Evolutionary conservation across 2,113 vertebrate genomes (phyloP).

Genomic region (Lasiurus borealis): DNA sequence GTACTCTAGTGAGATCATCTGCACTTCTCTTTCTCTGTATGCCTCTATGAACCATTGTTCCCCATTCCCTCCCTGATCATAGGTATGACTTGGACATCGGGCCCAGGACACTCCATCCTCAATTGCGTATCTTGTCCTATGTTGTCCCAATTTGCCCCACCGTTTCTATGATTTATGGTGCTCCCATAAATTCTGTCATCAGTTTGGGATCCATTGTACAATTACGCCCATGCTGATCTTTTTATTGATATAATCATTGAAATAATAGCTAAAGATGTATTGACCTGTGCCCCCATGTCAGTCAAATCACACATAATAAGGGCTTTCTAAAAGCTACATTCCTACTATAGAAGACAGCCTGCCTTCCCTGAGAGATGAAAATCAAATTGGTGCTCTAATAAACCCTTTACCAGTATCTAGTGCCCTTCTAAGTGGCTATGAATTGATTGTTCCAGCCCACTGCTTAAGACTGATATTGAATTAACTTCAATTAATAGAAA

Average conservation of each 20-base stretch:
- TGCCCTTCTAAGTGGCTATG: constrained; percentile 59
- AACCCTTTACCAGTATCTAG: constrained; percentile 33
- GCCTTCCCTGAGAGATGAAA: background rate
- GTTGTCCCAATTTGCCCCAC: background rate
- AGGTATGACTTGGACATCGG: background rate
- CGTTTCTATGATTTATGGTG: background rate
- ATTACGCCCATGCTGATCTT: background rate
- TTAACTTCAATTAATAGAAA: constrained; percentile 76
- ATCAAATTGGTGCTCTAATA: constrained; percentile 68
- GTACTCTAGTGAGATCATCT: background rate
- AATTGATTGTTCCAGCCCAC: constrained; percentile 65
- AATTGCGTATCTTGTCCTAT: background rate
- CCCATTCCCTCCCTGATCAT: background rate
- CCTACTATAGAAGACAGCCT: background rate
- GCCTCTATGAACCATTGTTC: background rate
- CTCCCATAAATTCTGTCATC: background rate
- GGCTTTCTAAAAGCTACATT: background rate
- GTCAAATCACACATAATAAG: background rate
- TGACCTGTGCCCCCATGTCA: background rate
- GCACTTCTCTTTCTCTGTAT: background rate
- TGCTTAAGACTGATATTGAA: constrained; percentile 61
- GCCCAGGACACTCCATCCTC: background rate
- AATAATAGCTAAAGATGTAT: background rate
- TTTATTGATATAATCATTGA: background rate
- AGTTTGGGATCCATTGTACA: background rate